phyloP scores from a whole-genome alignment of 2,888 invertebrate species.

The Aleiodes leptofemur region DNA sequence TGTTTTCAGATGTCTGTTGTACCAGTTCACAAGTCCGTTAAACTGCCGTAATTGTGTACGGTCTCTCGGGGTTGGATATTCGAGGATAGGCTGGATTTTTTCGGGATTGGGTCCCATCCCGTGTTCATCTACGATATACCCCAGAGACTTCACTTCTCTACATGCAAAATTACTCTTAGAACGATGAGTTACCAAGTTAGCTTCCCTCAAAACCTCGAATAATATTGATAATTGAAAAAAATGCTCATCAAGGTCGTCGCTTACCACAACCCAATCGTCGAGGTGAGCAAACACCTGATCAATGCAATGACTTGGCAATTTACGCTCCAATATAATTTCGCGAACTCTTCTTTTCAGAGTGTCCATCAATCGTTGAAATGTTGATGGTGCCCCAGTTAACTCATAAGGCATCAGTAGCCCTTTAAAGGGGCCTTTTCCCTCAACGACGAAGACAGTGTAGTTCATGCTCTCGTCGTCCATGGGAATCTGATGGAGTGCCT shows the following conservation, averaged over 20 bases:
- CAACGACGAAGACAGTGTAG: conserved; percentile 48
- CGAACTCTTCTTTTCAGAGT: conserved; percentile 33
- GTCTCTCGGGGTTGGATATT: too few species aligned
- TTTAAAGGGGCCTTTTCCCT: conserved; percentile 44
- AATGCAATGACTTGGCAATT: conserved; percentile 38
- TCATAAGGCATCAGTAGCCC: conserved; percentile 51
- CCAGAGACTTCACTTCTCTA: conserved; percentile 41
- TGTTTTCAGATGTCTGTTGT: conserved; percentile 2
- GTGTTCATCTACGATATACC: conserved; percentile 47
- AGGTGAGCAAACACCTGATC: conserved; percentile 16
- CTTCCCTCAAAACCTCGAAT: too few species aligned
- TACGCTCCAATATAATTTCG: conserved; percentile 25
- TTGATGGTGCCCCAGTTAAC: conserved; percentile 46
- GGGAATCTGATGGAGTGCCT: conserved; percentile 50
- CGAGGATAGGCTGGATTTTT: conserved; percentile 46
- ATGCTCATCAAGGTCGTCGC: conserved; percentile 45
- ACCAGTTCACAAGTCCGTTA: too few species aligned
- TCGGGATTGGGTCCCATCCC: conserved; percentile 50
- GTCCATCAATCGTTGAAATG: conserved; percentile 49
- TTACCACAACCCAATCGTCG: conserved; percentile 49
- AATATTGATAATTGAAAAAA: conserved; percentile 28
- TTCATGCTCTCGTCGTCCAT: conserved; percentile 41
- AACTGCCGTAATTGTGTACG: too few species aligned
- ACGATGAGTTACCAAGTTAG: too few species aligned
- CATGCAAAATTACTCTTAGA: too few species aligned